Evolutionary conservation across 2,113 vertebrate genomes (phyloP).

Genomic region (Arenaria interpres): DNA sequence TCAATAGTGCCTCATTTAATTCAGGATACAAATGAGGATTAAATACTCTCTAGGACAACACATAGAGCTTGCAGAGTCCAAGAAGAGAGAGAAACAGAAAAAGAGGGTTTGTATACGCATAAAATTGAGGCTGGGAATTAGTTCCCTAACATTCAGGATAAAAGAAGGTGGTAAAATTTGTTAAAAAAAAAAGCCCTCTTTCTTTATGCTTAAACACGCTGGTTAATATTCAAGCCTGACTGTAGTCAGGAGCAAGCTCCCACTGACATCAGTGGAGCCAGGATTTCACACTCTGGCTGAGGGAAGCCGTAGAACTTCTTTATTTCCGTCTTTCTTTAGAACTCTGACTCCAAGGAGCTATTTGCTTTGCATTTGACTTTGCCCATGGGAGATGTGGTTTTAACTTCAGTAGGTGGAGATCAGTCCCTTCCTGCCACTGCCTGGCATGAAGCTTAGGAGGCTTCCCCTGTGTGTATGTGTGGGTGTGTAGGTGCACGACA

Average conservation of each 20-base stretch:
- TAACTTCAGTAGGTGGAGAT: not conserved
- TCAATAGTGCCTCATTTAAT: not conserved
- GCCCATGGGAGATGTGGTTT: not conserved
- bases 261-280: not conserved
- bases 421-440: not conserved
- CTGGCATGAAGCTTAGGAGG: not conserved
- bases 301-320: not conserved
- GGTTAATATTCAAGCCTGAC: not conserved
- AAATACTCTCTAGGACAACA: not conserved
- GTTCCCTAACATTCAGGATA: not conserved
- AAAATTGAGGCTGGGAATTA: not conserved
- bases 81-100: not conserved
- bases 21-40: not conserved
- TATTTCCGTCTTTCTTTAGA: not conserved
- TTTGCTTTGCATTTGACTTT: slow-evolving; percentile 37
- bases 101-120: not conserved
- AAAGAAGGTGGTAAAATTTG: not conserved
- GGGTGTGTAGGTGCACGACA: fast-evolving
- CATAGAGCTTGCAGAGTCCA: not conserved
- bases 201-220: not conserved
- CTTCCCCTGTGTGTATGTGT: not conserved
- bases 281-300: not conserved
- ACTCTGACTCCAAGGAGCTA: not conserved
- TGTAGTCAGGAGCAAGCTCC: not conserved
- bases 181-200: not conserved